Base-by-base conservation (phyloP, 2,113 vertebrate species). In the Psilopogon haemacephalus region DNA sequence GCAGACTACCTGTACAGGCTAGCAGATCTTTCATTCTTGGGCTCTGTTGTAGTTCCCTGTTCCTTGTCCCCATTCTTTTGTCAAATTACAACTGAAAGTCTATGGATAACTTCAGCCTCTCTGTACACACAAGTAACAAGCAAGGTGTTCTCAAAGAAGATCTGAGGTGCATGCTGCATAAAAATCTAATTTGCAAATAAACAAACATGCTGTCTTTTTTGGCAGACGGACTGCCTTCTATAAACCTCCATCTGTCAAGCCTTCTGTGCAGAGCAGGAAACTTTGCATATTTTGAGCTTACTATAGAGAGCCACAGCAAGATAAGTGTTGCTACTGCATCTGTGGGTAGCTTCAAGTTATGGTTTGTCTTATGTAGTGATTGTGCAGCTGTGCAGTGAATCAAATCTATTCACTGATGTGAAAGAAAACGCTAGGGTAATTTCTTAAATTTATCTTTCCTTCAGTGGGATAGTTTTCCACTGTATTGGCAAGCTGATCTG, bases 231-330 rank as follows among this genome's bases (percentile, higher is more conserved):
- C 62, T 90, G 89, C 91, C 63, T 89, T 64, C 63, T 67, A 5
- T 46, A 82, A 89, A 82, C n/a, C 59, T 78, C 77, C 70, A 69
- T 92, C 93, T 94, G 84, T 94, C 67, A 89, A 68, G 54, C 81
- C 77, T 81, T 95, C 91, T 95, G 93, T 91, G 78, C 89, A 89
- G 82, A 72, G 81, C 62, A 87, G 84, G 59, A 82, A 94, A 69
- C 78, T 52, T 86, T 74, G 84, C 89, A 75, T 79, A 71, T 92
- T 86, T 87, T 82, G 74, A 92, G 84, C 74, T 87, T 2, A 1
- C 55, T 87, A 1, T 73, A 64, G 63, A 48, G 74, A 92, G 81
- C 80, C 78, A 54, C 48, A 82, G 74, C 62, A 58, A 65, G 74
- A 84, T 60, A 78, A 96, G 81, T 71, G 77, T 75, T 86, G 91